Conservation (phyloP, 2,888 invertebrate species). For the Tipula unca region DNA sequence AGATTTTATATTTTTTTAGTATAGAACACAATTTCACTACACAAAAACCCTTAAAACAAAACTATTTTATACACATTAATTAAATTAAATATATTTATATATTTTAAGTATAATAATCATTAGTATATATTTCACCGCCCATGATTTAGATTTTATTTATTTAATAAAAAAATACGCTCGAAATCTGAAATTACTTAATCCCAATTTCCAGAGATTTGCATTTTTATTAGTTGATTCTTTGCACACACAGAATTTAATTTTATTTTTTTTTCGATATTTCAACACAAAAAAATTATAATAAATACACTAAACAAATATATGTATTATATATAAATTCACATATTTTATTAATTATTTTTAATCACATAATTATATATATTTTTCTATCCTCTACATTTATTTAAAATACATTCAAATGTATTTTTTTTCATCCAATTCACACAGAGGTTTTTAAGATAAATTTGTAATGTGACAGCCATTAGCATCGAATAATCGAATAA, state of each 20-base stretch:
- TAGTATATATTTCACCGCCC: background rate
- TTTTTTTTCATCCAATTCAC: background rate
- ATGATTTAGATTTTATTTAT: background rate
- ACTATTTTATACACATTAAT: background rate
- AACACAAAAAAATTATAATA: background rate
- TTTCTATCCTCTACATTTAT: background rate
- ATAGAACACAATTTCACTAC: background rate
- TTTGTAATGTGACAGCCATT: background rate
- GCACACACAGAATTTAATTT: background rate
- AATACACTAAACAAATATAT: background rate
- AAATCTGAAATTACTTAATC: background rate
- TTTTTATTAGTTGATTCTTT: background rate
- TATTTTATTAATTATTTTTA: background rate
- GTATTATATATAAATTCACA: background rate
- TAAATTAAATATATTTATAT: background rate
- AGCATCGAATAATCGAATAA: background rate
- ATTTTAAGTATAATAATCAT: background rate
- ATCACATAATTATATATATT: background rate
- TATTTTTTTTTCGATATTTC: background rate
- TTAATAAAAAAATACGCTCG: background rate
- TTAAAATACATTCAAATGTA: background rate
- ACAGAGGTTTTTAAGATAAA: background rate
- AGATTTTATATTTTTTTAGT: background rate
- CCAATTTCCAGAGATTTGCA: background rate
- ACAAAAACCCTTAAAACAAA: background rate